Percentiles rank a stretch among this genome's conserved stretches.
Conservation (phyloP, 2,797 vertebrate genomes). For the Adelosebastes latens region DNA sequence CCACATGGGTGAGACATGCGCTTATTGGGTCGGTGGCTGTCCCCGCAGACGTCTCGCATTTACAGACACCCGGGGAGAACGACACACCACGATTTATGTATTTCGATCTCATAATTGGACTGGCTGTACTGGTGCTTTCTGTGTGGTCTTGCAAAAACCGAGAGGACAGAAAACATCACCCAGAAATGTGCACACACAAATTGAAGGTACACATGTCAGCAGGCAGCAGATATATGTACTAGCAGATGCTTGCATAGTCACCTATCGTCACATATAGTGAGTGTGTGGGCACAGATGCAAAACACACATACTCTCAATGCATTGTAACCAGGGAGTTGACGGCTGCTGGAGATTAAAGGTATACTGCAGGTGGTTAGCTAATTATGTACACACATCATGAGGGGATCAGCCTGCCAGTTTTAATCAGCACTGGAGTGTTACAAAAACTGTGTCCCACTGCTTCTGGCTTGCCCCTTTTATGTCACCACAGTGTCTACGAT, state of each 20-base stretch:
- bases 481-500: constrained; percentile 57
- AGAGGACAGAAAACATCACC: constrained; percentile 40
- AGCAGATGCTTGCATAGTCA: constrained; percentile 18
- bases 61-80: constrained; percentile 29
- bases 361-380: constrained; percentile 64
- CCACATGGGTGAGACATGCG: constrained; percentile 54
- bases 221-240: constrained; percentile 31
- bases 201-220: constrained; percentile 35
- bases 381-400: constrained; percentile 73
- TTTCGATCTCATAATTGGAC: constrained; percentile 81
- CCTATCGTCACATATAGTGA: constrained; percentile 31
- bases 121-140: constrained; percentile 59
- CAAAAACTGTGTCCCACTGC: constrained; percentile 36
- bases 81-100: constrained; percentile 50
- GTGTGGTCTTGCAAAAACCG: constrained; percentile 64
- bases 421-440: constrained; percentile 59
- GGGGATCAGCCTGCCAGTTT: constrained; percentile 67
- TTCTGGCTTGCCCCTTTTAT: constrained; percentile 61
- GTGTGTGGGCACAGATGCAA: constrained; percentile 39
- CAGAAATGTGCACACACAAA: constrained; percentile 25
- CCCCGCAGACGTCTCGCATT: constrained; percentile 41
- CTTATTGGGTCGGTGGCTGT: constrained; percentile 43
- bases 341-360: constrained; percentile 66
- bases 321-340: constrained; percentile 39
- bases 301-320: constrained; percentile 13